These are phyloP conservation scores for Papio anubis DNA, from an alignment of 2,113 vertebrate species.

Conservation along the genomic window DNA sequence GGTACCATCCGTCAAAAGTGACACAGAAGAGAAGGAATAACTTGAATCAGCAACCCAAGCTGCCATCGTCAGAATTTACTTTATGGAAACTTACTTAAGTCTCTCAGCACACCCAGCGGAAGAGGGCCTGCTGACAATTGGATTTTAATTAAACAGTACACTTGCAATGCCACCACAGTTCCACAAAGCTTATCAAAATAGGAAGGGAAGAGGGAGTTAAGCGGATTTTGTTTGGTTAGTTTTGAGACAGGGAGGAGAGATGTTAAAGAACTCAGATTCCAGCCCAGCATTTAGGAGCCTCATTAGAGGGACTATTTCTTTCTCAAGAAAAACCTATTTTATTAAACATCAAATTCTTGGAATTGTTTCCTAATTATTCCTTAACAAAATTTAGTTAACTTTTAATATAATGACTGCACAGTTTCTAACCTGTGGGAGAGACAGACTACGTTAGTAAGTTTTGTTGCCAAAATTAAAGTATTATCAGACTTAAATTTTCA, in stretches of 20 bases:
- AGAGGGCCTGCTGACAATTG: constrained; percentile 75
- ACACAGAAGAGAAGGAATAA: constrained; percentile 85
- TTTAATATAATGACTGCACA: constrained; percentile 41
- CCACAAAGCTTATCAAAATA: constrained; percentile 65
- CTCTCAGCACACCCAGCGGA: constrained; percentile 75
- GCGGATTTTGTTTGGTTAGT: constrained; percentile 41
- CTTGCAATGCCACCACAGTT: constrained; percentile 72
- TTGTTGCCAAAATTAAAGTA: constrained; percentile 41
- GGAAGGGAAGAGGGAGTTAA: not conserved
- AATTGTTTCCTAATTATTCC: constrained; percentile 49
- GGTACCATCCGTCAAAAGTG: constrained; percentile 91
- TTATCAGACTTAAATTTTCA: constrained; percentile 16
- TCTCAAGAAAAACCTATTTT: constrained; percentile 37
- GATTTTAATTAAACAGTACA: constrained; percentile 77
- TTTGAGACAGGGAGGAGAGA: constrained; percentile 28
- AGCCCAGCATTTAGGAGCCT: not conserved
- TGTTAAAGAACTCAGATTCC: not conserved
- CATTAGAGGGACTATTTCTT: constrained; percentile 7
- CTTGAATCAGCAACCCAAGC: constrained; percentile 88
- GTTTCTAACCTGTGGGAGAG: not conserved
- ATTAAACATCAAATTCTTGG: constrained; percentile 42
- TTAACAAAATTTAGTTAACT: not conserved
- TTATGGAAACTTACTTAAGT: constrained; percentile 85
- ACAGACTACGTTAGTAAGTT: not conserved
- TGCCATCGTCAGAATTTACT: constrained; percentile 87